These are phyloP conservation scores for Galerucella nymphaeae DNA, from an alignment of 2,888 invertebrate genomes.

Conservation along the genomic window DNA sequence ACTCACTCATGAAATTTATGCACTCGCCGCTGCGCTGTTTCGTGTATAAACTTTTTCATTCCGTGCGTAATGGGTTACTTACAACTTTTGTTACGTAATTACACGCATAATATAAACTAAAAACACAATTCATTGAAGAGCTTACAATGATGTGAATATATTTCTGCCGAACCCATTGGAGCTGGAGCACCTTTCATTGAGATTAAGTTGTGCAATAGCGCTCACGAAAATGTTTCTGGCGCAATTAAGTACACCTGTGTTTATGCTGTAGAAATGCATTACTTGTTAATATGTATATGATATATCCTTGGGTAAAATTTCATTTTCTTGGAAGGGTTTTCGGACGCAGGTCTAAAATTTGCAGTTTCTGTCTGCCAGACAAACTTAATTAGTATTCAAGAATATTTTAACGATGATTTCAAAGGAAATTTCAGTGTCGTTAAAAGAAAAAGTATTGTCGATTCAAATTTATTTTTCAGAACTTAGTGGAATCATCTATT, in stretches of 20 bases:
- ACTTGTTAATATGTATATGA: background rate
- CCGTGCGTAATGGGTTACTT: too few relatives aligned
- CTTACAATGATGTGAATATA: background rate
- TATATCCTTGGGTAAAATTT: background rate
- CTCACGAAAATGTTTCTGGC: background rate
- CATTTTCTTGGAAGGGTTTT: background rate
- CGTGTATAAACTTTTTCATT: too few relatives aligned
- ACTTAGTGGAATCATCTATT: too few relatives aligned
- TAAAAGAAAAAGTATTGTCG: too few relatives aligned
- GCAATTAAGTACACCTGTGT: background rate
- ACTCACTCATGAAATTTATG: too few relatives aligned
- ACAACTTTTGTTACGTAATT: too few relatives aligned
- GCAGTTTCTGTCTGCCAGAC: background rate
- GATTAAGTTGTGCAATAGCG: background rate
- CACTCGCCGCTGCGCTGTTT: too few relatives aligned
- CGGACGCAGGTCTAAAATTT: background rate
- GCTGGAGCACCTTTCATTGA: background rate
- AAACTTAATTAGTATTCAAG: background rate
- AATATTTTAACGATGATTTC: too few relatives aligned
- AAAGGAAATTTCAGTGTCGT: too few relatives aligned
- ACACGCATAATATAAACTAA: background rate
- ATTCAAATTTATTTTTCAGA: too few relatives aligned
- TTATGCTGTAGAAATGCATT: background rate
- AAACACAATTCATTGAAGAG: background rate
- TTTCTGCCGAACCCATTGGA: background rate